Evolutionary conservation across 2,113 vertebrate genomes (phyloP), one percentile per base, ranked within the genome.

Genomic region (Hemibagrus wyckioides): DNA sequence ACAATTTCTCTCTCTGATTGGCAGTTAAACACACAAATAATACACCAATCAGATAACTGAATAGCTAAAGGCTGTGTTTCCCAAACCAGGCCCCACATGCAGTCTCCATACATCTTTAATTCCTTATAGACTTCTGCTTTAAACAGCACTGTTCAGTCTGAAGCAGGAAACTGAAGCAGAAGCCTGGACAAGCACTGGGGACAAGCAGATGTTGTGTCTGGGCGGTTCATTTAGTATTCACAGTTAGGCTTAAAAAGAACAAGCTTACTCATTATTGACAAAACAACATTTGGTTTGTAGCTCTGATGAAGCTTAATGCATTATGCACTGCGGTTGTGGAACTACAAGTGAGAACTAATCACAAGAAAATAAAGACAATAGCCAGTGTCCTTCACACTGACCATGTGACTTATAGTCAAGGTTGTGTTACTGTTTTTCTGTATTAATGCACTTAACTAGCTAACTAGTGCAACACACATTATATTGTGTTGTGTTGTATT

Each of bases 281-380:
- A 79, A 77, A 17, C 13, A 6, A 36, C 9, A 56, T 80, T 80
- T 56, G 52, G 77, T 80, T 56, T 80, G 77, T 80, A 56, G 52
- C 77, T 80, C 11, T 80, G 50, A 13, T 36, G 50, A 56, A 50
- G 4, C 52, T 11, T 11, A 33, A 80, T 21, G 3, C 48, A 3
- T 19, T 33, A 6, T 28, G 10, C 3, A 25, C 11, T n/a, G 41
- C 6, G 73, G 50, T 17, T 50, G 73, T 8, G 41, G 11, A 48
- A 48, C 39, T 41, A 75, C 7, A 44, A 41, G 71, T 75, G 23
- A 50, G 21, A 80, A 80, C 11, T 6, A 23, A 44, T 48, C 1
- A 0, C 14, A 52, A 54, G 48, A 11, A 54, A 56, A 80, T 33
- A 33, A 80, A 54, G 8, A 80, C 30, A 14, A 5, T 1, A 25